Evolutionary conservation across 2,113 vertebrate genomes (phyloP).

Genomic region (Hepsetus odoe): DNA sequence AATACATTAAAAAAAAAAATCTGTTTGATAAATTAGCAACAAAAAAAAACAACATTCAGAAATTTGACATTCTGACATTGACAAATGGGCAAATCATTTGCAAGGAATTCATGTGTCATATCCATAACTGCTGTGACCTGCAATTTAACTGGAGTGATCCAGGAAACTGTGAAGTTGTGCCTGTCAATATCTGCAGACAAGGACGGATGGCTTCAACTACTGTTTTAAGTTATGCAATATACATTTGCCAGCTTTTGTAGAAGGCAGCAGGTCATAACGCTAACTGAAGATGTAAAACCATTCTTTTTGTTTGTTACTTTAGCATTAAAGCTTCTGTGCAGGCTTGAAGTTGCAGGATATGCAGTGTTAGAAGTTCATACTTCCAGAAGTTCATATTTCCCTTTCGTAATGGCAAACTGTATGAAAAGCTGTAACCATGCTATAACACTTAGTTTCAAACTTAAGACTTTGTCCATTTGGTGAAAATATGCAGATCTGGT

Average conservation of each 20-base stretch:
- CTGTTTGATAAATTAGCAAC: constrained; percentile 53
- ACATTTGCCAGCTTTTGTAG: not conserved
- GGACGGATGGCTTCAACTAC: constrained; percentile 34
- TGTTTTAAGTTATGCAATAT: not conserved
- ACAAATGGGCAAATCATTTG: constrained; percentile 74
- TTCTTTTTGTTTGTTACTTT: too few relatives aligned
- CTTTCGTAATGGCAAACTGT: too few relatives aligned
- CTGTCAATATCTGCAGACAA: constrained; percentile 65
- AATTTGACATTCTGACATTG: constrained; percentile 62
- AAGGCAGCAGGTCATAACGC: not conserved
- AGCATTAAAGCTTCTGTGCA: too few relatives aligned
- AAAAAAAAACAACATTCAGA: constrained; percentile 49
- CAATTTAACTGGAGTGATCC: constrained; percentile 69
- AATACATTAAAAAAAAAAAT: constrained; percentile 37
- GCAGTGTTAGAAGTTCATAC: too few relatives aligned
- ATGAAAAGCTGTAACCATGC: too few relatives aligned
- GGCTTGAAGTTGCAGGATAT: too few relatives aligned
- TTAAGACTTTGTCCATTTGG: too few relatives aligned
- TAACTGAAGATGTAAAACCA: not conserved
- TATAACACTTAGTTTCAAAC: too few relatives aligned
- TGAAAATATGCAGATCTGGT: too few relatives aligned
- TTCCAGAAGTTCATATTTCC: too few relatives aligned
- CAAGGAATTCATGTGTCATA: constrained; percentile 67
- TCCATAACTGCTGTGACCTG: constrained; percentile 62
- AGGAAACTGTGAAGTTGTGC: constrained; percentile 57